Evolutionary conservation across 2,113 vertebrate genomes (phyloP).

Genomic region (Thryonomys swinderianus): DNA sequence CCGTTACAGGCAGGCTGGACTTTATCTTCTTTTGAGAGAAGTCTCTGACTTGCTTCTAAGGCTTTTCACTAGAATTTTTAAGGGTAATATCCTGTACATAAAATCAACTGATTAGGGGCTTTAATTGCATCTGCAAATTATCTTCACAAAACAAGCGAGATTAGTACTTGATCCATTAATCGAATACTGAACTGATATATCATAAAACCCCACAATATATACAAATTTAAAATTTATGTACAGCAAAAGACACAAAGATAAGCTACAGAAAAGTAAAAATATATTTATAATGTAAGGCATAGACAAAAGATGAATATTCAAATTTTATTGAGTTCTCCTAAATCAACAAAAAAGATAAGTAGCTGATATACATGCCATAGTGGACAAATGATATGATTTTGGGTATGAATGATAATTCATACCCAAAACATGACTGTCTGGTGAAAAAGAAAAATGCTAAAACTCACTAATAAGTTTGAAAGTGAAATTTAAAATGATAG

Average conservation of each 20-base stretch:
- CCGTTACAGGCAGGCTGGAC: neutral
- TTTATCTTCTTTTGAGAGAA: neutral
- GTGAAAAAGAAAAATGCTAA: neutral
- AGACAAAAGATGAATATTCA: neutral
- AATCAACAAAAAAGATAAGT: neutral
- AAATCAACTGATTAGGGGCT: neutral
- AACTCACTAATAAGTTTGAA: neutral
- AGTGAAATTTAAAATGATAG: neutral
- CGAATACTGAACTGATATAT: neutral
- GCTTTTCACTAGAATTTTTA: neutral
- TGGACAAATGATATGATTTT: neutral
- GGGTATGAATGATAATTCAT: neutral
- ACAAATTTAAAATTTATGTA: conserved; percentile 28
- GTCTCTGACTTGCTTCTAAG: neutral
- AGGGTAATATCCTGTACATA: neutral
- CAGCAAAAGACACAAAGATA: neutral
- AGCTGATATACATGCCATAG: neutral
- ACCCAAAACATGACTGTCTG: neutral
- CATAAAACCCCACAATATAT: neutral
- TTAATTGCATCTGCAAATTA: conserved; percentile 18
- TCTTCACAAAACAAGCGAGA: neutral
- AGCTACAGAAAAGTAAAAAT: neutral
- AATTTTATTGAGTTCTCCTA: neutral
- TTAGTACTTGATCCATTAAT: neutral
- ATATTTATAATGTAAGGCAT: neutral